A percentile compares a stretch with the other conserved stretches of the same genome.
Evolutionary conservation across 2,888 invertebrate genomes (phyloP).

Genomic region (Drosophila gaucha): DNA sequence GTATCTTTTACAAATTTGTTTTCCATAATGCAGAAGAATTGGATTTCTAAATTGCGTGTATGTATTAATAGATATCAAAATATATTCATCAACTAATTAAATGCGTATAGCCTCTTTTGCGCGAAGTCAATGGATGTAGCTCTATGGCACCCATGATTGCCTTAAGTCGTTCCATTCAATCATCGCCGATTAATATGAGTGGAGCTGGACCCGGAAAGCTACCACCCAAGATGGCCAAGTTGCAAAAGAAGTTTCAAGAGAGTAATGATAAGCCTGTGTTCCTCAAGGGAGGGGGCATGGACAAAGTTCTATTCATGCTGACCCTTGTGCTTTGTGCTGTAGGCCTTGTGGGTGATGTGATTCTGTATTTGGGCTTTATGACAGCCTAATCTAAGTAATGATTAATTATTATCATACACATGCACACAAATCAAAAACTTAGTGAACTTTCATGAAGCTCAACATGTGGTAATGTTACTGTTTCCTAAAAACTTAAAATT

Average conservation of each 20-base stretch:
- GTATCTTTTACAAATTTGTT: conserved; percentile 9
- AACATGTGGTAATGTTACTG: conserved; percentile 30
- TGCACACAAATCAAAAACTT: background rate
- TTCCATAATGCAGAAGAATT: conserved; percentile 56
- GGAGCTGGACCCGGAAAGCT: conserved; percentile 42
- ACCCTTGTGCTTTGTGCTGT: conserved; percentile 82
- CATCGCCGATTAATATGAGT: conserved; percentile 19
- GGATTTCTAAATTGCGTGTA: conserved; percentile 48
- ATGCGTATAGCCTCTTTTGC: conserved; percentile 45
- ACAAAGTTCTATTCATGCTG: conserved; percentile 84
- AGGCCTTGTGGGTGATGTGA: conserved; percentile 70
- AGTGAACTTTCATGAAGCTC: conserved; percentile 22
- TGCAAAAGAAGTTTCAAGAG: conserved; percentile 82
- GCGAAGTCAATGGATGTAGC: conserved; percentile 10
- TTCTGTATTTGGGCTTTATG: conserved; percentile 58
- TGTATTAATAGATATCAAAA: conserved; percentile 22
- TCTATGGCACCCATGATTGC: conserved; percentile 7
- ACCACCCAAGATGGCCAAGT: conserved; percentile 51
- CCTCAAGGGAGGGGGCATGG: conserved; percentile 85
- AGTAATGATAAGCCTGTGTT: conserved; percentile 85
- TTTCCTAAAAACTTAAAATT: background rate
- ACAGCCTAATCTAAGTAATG: conserved; percentile 22
- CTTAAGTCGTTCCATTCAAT: conserved; percentile 23
- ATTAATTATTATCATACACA: background rate
- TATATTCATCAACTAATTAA: background rate